phyloP scores from a whole-genome alignment of 2,113 vertebrate genomes.

The Tapirus terrestris region DNA sequence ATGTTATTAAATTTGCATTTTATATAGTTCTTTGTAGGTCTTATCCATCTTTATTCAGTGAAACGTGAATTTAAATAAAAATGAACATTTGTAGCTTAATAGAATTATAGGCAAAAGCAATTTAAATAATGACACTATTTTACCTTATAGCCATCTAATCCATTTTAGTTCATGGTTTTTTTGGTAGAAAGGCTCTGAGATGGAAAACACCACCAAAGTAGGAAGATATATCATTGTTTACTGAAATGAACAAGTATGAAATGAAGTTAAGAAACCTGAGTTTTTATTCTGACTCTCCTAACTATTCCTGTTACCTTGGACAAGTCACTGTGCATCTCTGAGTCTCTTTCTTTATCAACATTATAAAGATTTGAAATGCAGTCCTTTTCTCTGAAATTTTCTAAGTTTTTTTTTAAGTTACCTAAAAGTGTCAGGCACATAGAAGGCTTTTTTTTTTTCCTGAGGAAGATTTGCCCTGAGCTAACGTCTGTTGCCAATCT shows the following conservation, averaged over 20 bases:
- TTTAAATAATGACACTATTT: background rate
- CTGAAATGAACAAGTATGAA: background rate
- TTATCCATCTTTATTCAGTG: background rate
- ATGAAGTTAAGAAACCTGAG: background rate
- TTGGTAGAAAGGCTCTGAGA: background rate
- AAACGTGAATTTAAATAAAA: slow-evolving; percentile 35
- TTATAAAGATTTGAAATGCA: background rate
- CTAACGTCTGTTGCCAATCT: too few relatives aligned
- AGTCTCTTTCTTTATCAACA: background rate
- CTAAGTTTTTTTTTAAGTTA: background rate
- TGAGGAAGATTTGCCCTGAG: too few relatives aligned
- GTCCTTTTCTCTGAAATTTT: background rate
- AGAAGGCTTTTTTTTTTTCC: too few relatives aligned
- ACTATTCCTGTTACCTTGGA: background rate
- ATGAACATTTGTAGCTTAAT: background rate
- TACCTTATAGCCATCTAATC: background rate
- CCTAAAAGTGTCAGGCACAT: too few relatives aligned
- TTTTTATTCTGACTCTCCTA: background rate
- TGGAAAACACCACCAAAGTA: background rate
- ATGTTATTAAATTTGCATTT: slow-evolving; percentile 31
- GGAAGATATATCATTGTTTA: background rate
- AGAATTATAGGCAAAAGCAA: background rate
- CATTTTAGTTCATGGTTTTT: background rate
- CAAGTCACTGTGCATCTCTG: background rate
- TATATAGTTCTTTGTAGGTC: background rate